Evolutionary conservation across 1,140 invertebrate genomes (phyloP), one percentile per base, ranked within the genome.

Genomic region (Aphaenogaster ashmeadi): DNA sequence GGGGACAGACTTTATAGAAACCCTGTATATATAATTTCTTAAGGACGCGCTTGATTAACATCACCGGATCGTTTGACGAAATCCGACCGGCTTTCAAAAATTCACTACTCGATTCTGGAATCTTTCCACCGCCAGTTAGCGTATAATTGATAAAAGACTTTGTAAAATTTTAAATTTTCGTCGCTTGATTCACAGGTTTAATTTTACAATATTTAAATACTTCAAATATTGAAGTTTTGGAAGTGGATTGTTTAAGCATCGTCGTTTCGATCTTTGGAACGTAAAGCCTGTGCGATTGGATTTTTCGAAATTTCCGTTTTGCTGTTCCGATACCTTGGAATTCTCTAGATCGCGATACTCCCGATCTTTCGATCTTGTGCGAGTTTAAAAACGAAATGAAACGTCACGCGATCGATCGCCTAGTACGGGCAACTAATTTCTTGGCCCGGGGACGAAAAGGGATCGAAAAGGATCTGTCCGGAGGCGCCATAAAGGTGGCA

Each of bases 401-500:
- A 74, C 50, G 1, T 44, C 8, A 21, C 64, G 8, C 5, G 13
- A 83, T 58, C 64, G 79, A 72, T 58, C 66, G 11, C n/a, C 36
- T 13, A 7, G 1, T 15, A n/a, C 50, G 9, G 11, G 33, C 15
- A 33, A 62, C 47, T 85, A 67, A 66, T 84, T 88, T 84, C 78
- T 71, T 52, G 47, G 66, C 81, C 56, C 62, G 67, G 21, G 21
- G 33, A 44, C 18, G 21, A n/a, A n/a, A n/a, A n/a, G n/a, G 56
- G 52, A 44, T 52, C 60, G 58, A 33, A 89, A 89, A 80, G 83
- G 88, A 86, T 64, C 56, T 41, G 66, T 44, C 72, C 13, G 52
- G 52, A 80, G 62, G 60, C 58, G 67, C 88, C 56, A 66, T 86
- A 77, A 81, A 87, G 78, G 60, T 87, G 72, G 80, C 38, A 60